Conservation (phyloP, 64 coral and sea anemone genomes). For the Cladopsammia gracilis region DNA sequence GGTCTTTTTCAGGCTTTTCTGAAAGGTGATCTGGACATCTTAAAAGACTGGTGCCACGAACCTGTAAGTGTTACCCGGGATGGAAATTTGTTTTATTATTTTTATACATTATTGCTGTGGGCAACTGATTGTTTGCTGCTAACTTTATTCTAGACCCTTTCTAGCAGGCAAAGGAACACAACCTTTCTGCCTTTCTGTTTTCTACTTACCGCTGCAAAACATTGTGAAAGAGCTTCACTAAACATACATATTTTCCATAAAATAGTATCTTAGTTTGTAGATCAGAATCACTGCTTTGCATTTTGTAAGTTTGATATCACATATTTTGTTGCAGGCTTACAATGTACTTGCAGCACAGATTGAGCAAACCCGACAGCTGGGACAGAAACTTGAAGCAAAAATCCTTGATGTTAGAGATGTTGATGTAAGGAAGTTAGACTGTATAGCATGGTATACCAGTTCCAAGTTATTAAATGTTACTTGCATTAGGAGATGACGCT, state of each 20-base stretch:
- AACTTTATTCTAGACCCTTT: no score
- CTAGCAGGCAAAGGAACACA: no score
- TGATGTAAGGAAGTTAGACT: conserved; percentile 71
- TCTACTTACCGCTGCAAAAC: no score
- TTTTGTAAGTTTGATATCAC: neutral
- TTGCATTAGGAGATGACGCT: no score
- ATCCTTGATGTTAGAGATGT: conserved; percentile 97
- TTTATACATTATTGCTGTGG: no score
- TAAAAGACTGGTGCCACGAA: conserved; percentile 99
- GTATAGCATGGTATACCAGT: neutral
- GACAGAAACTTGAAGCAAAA: conserved; percentile 91
- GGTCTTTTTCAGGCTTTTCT: conserved; percentile 79
- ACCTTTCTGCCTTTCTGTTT: no score
- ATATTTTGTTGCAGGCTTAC: conserved; percentile 77
- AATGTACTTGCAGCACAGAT: conserved; percentile 97
- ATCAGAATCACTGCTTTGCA: neutral
- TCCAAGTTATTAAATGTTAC: neutral
- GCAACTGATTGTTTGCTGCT: no score
- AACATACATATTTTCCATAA: no score
- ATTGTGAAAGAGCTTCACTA: no score
- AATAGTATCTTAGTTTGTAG: neutral
- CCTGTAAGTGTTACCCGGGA: conserved; percentile 59
- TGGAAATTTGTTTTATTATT: no score
- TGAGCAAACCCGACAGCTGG: conserved; percentile 92
- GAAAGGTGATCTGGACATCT: conserved; percentile 91